These are phyloP conservation scores for Colletes latitarsis DNA, from an alignment of 1,140 invertebrate genomes.

Conservation along the genomic window DNA sequence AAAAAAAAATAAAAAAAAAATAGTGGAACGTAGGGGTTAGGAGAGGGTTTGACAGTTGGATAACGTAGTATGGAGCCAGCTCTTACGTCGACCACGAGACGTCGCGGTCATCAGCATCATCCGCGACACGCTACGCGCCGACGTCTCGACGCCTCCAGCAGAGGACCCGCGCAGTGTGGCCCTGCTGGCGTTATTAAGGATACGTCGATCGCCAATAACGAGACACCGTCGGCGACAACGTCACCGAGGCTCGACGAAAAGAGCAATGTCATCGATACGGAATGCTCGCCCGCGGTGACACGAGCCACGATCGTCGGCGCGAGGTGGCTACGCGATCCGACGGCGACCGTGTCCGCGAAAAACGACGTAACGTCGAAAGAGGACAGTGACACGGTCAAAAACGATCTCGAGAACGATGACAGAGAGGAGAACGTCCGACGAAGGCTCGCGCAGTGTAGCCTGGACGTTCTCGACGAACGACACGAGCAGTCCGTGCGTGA, in stretches of 20 bases:
- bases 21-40: constrained; percentile 17
- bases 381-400: not conserved
- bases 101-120: constrained; percentile 91
- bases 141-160: constrained; percentile 79
- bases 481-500: constrained; percentile 8
- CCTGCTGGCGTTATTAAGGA: constrained; percentile 79
- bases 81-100: constrained; percentile 82
- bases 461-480: constrained; percentile 54
- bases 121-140: constrained; percentile 81
- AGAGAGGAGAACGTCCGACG: constrained; percentile 57
- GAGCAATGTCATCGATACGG: constrained; percentile 24
- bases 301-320: constrained; percentile 28
- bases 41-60: constrained; percentile 49
- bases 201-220: constrained; percentile 15
- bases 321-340: constrained; percentile 35
- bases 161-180: constrained; percentile 84
- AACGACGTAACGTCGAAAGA: not conserved
- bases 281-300: constrained; percentile 20
- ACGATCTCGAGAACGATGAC: constrained; percentile 11
- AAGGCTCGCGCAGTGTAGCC: constrained; percentile 79
- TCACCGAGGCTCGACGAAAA: constrained; percentile 29
- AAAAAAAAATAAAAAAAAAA: not conserved
- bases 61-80: constrained; percentile 80
- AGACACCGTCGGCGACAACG: constrained; percentile 9
- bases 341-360: not conserved